Base-by-base conservation (phyloP, 2,797 vertebrate species). In the Schizopygopsis malacanthus region DNA sequence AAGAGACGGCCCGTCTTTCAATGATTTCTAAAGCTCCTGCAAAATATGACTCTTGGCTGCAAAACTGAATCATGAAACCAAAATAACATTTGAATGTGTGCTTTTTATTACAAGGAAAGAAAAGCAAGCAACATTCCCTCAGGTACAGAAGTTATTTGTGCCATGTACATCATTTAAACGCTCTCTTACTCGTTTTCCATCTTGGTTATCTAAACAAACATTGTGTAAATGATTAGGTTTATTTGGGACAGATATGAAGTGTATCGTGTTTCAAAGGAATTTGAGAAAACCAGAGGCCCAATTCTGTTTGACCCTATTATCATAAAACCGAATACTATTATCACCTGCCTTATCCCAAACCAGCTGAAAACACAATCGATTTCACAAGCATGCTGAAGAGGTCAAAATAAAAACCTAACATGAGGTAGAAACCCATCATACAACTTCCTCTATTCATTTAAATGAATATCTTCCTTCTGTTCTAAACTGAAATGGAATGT, bases 31-130 rank as follows among this genome's bases (percentile, higher is more conserved):
- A 45, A 63, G 22, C 69, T 22, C 7, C 41, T 37, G 6, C 12
- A 77, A 12, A 67, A 69, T 45, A 28, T 16, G 20, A 79, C 4
- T 18, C 7, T 2, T 39, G 45, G 33, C 18, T 18, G 33, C 9
- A n/a, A 52, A 20, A 80, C 22, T n/a, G 6, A 50, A 73, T 73
- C 10, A 71, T 9, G 6, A 82, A 76, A 52, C 20, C 52, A 81
- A 33, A 59, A 8, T 65, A 69, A 50, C 18, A 43, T 28, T 59
- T 59, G 43, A 83, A 79, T 70, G 77, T 86, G 88, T 86, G 77
- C 81, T 87, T 86, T 83, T 87, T 87, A 86, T 89, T 86, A 56
- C 43, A 86, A 78, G 18, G 83, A 85, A 85, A 73, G 73, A 82
- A n/a, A 63, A 59, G 61, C 80, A 79, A 85, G 87, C 76, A 82